phyloP scores from a whole-genome alignment of 1,140 invertebrate species.

The Lepidurus packardi region DNA sequence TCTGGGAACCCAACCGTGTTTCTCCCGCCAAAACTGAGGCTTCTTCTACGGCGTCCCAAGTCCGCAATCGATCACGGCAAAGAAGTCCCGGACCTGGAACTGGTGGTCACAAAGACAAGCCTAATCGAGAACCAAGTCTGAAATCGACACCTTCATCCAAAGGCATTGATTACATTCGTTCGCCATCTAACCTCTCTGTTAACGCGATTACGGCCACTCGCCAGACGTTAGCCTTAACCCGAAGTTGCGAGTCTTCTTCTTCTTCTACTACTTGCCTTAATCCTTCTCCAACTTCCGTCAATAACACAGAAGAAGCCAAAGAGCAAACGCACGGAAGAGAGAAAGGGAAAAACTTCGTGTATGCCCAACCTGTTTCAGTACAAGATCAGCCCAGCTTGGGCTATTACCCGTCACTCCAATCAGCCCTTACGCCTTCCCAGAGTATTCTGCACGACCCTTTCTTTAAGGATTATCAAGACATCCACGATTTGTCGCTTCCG shows the following conservation, averaged over 20 bases:
- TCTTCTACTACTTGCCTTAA: background rate
- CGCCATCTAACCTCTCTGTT: constrained; percentile 1
- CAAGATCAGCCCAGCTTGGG: background rate
- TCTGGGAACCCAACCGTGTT: background rate
- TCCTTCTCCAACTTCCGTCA: too few relatives aligned
- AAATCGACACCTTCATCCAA: background rate
- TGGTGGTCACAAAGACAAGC: background rate
- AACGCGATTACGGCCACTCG: constrained; percentile 6
- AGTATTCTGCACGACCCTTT: background rate
- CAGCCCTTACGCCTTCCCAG: background rate
- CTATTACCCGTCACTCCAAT: background rate
- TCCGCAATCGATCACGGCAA: constrained; percentile 4
- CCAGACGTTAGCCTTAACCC: background rate
- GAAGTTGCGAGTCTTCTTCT: background rate
- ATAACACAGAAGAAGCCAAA: too few relatives aligned
- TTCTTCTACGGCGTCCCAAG: background rate
- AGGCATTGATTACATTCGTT: constrained; percentile 10
- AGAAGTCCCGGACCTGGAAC: background rate
- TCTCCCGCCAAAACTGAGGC: background rate
- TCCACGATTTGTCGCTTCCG: background rate
- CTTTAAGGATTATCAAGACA: background rate
- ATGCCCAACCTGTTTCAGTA: background rate
- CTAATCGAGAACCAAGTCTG: background rate
- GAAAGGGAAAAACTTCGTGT: too few relatives aligned
- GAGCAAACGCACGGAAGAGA: too few relatives aligned